Evolutionary conservation across 2,113 vertebrate genomes (phyloP).

Genomic region (Monopterus albus): DNA sequence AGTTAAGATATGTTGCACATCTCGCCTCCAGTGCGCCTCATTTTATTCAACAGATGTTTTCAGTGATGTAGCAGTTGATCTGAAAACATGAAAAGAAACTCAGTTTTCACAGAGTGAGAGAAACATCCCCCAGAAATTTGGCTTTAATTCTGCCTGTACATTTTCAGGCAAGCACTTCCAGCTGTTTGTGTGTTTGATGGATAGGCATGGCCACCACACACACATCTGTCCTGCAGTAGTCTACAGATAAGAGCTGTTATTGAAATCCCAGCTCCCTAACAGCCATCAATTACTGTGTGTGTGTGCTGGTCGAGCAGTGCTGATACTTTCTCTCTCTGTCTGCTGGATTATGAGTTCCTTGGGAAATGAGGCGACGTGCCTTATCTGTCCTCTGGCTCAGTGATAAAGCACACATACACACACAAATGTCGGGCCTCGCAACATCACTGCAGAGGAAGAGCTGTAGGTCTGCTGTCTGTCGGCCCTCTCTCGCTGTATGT

Average conservation of each 20-base stretch:
- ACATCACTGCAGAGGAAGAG: constrained; percentile 1
- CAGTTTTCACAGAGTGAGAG: too few relatives aligned
- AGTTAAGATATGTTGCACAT: too few relatives aligned
- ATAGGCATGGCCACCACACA: constrained; percentile 14
- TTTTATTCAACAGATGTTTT: too few relatives aligned
- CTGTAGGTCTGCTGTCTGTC: not conserved
- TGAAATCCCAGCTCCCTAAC: constrained; percentile 77
- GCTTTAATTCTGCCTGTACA: not conserved
- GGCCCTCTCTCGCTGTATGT: not conserved
- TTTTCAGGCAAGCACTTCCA: not conserved
- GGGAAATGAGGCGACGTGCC: constrained; percentile 58
- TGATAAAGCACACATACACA: constrained; percentile 60
- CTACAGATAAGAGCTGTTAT: constrained; percentile 70
- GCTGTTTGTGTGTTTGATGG: constrained; percentile 11
- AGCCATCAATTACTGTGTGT: constrained; percentile 74
- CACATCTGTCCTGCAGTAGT: constrained; percentile 59
- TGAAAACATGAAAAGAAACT: too few relatives aligned
- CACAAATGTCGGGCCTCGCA: not conserved
- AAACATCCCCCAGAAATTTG: not conserved
- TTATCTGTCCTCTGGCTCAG: constrained; percentile 62
- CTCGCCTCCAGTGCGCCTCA: too few relatives aligned
- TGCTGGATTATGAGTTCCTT: constrained; percentile 62
- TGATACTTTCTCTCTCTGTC: constrained; percentile 47
- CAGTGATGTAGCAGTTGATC: too few relatives aligned
- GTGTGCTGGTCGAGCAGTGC: constrained; percentile 25